Percentiles rank a stretch among this genome's conserved stretches.
Conservation (phyloP, 2,888 invertebrate species). For the Oligia latruncula region DNA sequence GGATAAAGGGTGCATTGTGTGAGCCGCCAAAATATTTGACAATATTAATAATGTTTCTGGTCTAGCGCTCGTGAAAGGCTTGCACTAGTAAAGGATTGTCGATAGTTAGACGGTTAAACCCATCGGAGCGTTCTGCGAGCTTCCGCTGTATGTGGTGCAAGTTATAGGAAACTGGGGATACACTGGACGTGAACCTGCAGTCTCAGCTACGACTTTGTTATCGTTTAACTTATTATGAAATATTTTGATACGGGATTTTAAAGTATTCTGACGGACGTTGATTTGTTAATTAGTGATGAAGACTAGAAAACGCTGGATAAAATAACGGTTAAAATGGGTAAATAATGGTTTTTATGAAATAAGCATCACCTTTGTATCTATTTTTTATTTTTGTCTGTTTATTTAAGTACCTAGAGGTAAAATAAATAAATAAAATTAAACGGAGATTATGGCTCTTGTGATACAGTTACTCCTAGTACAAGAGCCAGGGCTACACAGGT, state of each 20-base stretch:
- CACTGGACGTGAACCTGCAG: background rate
- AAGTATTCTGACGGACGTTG: background rate
- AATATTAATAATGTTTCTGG: conserved; percentile 85
- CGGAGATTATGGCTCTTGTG: background rate
- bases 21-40: conserved; percentile 84
- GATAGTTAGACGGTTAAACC: conserved; percentile 80
- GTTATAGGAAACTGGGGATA: conserved; percentile 51
- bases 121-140: conserved; percentile 77
- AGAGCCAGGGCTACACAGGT: background rate
- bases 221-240: background rate
- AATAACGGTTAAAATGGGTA: no score
- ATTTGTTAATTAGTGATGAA: background rate
- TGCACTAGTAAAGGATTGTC: conserved; percentile 86
- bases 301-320: background rate
- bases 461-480: background rate
- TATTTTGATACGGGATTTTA: background rate
- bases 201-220: background rate
- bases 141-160: conserved; percentile 76
- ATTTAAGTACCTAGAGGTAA: no score
- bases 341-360: no score
- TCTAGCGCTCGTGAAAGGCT: conserved; percentile 85
- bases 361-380: no score
- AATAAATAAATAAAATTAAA: background rate
- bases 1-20: conserved; percentile 75
- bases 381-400: no score